Base-by-base conservation (phyloP, 2,888 invertebrate species). In the Linnaemya vulpina region DNA sequence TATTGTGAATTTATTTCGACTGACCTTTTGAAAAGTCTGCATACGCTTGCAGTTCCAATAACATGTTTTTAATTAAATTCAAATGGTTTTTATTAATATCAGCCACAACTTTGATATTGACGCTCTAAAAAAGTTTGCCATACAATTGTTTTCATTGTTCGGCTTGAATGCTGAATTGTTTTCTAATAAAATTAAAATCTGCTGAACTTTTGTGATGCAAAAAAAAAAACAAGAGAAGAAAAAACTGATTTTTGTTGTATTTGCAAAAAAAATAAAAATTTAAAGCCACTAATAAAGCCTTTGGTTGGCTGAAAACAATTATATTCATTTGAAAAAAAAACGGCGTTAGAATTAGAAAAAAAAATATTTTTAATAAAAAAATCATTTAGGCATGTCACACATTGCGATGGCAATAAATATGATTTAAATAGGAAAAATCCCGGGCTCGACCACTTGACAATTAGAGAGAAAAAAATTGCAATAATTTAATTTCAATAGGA, bases 101-200 rank as follows among this genome's bases (percentile, higher is more conserved):
- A 17, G 7, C 17, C 17, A 51, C 8, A 17, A 51, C 10, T 20
- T 9, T 9, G 9, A 51, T 7, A 51, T 2, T 17, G 9, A 25
- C 53, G 15, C 17, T 55, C 4, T 25, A 22, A 55, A 55, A 55
- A 55, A 15, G 1, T 51, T 55, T 55, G 25, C 55, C 22, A 25
- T 3, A 55, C 5, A 55, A 25, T 55, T 55, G 13, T 30, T 55
- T 55, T 55, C 25, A 15, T 3, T 13, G 4, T 25, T 4, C 25
- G 15, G 25, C 13, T 25, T 15, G 0, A 15, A 10, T 15, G 38
- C 38, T 38, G 17, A 17, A 38, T 60, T 60, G 60, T 38, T 60
- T 38, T 38, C 60, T 38, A n/a, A 60, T 38, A 38, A 35, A 35
- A 38, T 58, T 60, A 60, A 60, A 60, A 60, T 11, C 38, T 17